Evolutionary conservation across 2,888 invertebrate species (phyloP).

Genomic region (Eurois occulta): DNA sequence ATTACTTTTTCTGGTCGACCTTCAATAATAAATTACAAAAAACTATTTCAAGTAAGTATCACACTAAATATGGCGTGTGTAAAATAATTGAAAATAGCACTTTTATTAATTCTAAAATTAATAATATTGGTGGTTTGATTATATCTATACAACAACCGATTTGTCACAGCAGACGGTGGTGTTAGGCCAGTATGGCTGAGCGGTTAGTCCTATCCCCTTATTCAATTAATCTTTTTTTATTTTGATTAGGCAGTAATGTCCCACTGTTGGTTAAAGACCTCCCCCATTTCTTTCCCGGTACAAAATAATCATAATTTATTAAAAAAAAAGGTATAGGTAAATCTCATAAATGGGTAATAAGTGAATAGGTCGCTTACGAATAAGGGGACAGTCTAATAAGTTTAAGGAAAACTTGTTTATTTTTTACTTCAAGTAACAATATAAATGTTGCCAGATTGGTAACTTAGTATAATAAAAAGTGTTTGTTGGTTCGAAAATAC

Average conservation of each 20-base stretch:
- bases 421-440: not conserved
- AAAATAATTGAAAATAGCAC: constrained; percentile 59
- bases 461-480: not conserved
- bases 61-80: constrained; percentile 61
- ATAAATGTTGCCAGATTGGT: constrained; percentile 1
- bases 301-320: not conserved
- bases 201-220: not conserved
- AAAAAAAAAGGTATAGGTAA: not conserved
- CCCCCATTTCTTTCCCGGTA: not conserved
- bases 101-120: constrained; percentile 45
- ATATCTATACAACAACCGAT: constrained; percentile 50
- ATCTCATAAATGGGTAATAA: not conserved
- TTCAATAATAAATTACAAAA: constrained; percentile 43
- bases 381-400: not conserved
- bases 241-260: not conserved
- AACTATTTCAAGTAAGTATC: constrained; percentile 51
- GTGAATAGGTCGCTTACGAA: not conserved
- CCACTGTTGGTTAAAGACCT: not conserved
- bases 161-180: constrained; percentile 29
- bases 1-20: constrained; percentile 36
- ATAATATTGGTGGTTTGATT: constrained; percentile 38
- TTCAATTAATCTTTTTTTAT: not conserved
- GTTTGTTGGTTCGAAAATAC: constrained; percentile 9
- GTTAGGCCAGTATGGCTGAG: constrained; percentile 48
- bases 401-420: not conserved